Evolutionary conservation across 1,140 invertebrate species (phyloP).

Genomic region (Semibalanus balanoides): DNA sequence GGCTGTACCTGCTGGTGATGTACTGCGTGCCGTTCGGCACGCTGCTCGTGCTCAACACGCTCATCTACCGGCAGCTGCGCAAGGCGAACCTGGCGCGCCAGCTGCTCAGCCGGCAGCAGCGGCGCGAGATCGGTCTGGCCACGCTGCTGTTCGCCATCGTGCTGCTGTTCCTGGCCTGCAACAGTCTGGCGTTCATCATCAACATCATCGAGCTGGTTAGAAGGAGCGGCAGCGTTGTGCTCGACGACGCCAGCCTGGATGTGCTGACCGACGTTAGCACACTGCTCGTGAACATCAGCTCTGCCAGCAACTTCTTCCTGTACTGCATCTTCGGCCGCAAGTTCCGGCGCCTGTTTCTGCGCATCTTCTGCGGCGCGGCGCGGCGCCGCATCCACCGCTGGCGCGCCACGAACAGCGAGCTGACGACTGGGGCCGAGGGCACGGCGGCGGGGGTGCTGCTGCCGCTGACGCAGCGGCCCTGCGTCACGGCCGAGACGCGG

Average conservation of each 20-base stretch:
- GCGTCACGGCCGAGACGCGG: too few relatives aligned
- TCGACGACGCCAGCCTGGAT: too few relatives aligned
- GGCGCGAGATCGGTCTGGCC: slow-evolving; percentile 57
- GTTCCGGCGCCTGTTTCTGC: slow-evolving; percentile 76
- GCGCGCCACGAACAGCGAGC: too few relatives aligned
- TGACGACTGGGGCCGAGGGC: too few relatives aligned
- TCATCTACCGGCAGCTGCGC: slow-evolving; percentile 59
- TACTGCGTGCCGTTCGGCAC: slow-evolving; percentile 76
- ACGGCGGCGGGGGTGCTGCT: too few relatives aligned
- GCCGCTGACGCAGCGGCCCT: too few relatives aligned
- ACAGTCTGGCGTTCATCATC: slow-evolving; percentile 37
- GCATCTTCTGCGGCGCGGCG: slow-evolving; percentile 72
- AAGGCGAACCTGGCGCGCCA: slow-evolving; percentile 68
- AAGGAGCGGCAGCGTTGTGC: slow-evolving; percentile 14
- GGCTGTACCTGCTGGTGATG: slow-evolving; percentile 81
- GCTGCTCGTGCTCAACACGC: slow-evolving; percentile 69
- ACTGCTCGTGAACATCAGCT: slow-evolving; percentile 86
- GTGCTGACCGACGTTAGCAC: slow-evolving; percentile 43
- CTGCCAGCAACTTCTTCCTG: slow-evolving; percentile 91
- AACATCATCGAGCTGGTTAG: slow-evolving; percentile 35
- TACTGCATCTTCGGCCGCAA: slow-evolving; percentile 95
- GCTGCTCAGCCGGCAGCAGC: slow-evolving; percentile 46
- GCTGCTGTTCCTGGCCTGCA: slow-evolving; percentile 40
- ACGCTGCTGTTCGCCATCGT: slow-evolving; percentile 43
- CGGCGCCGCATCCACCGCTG: too few relatives aligned